Base-by-base conservation (phyloP, 2,888 invertebrate species). In the Cheilosia vulpina region DNA sequence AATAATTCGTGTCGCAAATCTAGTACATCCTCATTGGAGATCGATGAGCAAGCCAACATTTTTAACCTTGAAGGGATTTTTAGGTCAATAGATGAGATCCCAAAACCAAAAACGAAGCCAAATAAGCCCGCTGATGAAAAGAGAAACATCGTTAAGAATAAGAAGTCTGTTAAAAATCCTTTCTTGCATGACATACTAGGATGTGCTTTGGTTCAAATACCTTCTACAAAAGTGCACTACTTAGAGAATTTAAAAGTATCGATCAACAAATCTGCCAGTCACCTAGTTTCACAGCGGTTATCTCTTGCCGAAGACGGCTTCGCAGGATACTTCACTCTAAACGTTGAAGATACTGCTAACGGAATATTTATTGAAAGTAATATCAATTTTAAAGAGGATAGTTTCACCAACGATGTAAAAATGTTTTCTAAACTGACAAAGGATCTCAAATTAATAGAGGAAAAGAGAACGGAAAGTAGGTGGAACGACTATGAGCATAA, bases 151-250 rank as follows among this genome's bases (percentile, higher is more conserved):
- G 0, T 1, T 15, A 9, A 53, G n/a, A 65, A 47, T 17, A 53
- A 45, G 7, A 55, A 47, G 21, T 52, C 19, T 41, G 17, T 7
- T 3, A 17, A 38, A 2, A 55, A 65, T 45, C 63, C 63, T 0
- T 65, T 45, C 5, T 13, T 75, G n/a, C n/a, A 27, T 65, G 75
- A 75, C 3, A 47, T 75, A 11, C 21, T 75, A 15, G 47, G 24
- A 2, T n/a, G 21, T n/a, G 24, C 4, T 3, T 52, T 72, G 41
- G 2, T 1, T 2, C 21, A 34, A 47, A 6, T 2, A 31, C 34
- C 47, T n/a, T 15, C 24, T 15, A n/a, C 21, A 11, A 52, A 34
- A 2, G 2, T 66, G 3, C 38, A 66, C 17, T 72, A n/a, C n/a
- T 2, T 19, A 4, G 65, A 76, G 15, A 17, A 38, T 4, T 15